A percentile compares a stretch with the other conserved stretches of the same genome.
phyloP scores from a whole-genome alignment of 2,888 invertebrate species.

The Tetropium fuscum region DNA sequence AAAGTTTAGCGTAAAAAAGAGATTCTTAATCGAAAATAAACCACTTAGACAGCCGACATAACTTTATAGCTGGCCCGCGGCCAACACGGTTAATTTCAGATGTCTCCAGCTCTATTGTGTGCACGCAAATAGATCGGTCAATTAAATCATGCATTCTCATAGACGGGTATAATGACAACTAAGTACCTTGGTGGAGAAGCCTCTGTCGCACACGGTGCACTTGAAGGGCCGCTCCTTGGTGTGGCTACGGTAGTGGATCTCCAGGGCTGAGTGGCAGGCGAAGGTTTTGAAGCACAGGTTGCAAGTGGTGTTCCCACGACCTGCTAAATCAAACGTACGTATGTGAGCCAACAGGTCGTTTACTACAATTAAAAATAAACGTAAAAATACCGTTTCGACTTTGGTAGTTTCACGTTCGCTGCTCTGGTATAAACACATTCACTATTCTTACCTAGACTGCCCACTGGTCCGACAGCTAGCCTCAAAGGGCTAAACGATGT shows the following conservation, averaged over 20 bases:
- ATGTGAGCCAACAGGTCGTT: slow-evolving; percentile 36
- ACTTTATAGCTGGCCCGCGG: slow-evolving; percentile 63
- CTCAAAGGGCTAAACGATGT: slow-evolving; percentile 90
- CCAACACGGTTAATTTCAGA: slow-evolving; percentile 67
- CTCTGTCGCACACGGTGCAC: slow-evolving; percentile 92
- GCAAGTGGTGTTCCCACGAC: slow-evolving; percentile 94
- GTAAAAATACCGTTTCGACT: no score
- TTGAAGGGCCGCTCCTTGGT: slow-evolving; percentile 97
- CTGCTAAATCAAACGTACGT: slow-evolving; percentile 63
- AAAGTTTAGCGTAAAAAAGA: slow-evolving; percentile 57
- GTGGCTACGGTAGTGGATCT: slow-evolving; percentile 95
- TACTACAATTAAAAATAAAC: slow-evolving; percentile 30
- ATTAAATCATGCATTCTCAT: slow-evolving; percentile 48
- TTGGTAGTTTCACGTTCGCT: no score
- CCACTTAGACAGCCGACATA: slow-evolving; percentile 67
- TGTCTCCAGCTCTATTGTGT: slow-evolving; percentile 65
- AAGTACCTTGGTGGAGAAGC: slow-evolving; percentile 95
- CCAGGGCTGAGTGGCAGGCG: slow-evolving; percentile 95
- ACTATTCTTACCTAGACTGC: slow-evolving; percentile 48
- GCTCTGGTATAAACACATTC: no score
- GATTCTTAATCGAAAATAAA: slow-evolving; percentile 67
- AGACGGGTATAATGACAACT: slow-evolving; percentile 19
- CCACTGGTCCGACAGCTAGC: slow-evolving; percentile 79
- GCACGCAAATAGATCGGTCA: slow-evolving; percentile 55
- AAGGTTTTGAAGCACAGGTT: slow-evolving; percentile 98